phyloP scores from a whole-genome alignment of 2,888 invertebrate species.

The Philonicus albiceps region DNA sequence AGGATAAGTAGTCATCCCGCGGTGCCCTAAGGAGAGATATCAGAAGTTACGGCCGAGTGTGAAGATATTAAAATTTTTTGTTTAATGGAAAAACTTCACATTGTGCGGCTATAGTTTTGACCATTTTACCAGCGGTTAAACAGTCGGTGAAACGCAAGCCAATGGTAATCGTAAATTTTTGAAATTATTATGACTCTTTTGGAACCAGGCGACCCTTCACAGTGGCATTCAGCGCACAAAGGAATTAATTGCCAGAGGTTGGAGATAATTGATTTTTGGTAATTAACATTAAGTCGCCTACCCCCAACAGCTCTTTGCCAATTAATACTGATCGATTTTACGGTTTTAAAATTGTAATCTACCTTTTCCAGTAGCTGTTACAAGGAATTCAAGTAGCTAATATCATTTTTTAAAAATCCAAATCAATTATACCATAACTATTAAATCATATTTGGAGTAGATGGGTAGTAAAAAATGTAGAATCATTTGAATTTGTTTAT shows the following conservation, averaged over 20 bases:
- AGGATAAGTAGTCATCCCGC: slow-evolving; percentile 35
- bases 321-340: neutral
- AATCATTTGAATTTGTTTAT: too few species aligned
- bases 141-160: neutral
- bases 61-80: slow-evolving; percentile 20
- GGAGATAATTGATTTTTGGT: neutral
- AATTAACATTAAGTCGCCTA: neutral
- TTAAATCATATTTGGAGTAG: neutral
- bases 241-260: neutral
- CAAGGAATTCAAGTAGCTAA: neutral
- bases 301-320: neutral
- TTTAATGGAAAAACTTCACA: neutral
- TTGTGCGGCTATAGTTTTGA: neutral
- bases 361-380: neutral
- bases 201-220: neutral
- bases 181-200: slow-evolving; percentile 27
- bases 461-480: too few species aligned
- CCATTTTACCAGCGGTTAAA: neutral
- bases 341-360: neutral
- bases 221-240: neutral
- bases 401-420: neutral
- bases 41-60: slow-evolving; percentile 23
- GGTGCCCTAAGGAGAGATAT: neutral
- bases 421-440: neutral
- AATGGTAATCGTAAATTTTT: neutral